These are phyloP conservation scores for Lasioglossum albipes DNA, from an alignment of 1,140 invertebrate genomes.

Conservation along the genomic window DNA sequence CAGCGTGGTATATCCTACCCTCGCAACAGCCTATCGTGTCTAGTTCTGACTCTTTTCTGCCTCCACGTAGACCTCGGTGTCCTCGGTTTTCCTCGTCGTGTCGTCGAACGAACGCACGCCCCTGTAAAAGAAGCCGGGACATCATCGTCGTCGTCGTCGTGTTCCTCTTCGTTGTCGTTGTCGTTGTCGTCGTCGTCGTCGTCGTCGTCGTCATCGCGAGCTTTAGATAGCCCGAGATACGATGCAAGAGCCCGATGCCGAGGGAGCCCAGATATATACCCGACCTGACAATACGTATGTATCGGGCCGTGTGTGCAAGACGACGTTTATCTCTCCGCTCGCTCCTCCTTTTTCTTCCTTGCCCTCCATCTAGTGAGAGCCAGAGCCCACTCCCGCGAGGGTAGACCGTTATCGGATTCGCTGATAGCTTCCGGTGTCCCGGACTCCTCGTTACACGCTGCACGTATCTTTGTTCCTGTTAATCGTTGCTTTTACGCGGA, in stretches of 20 bases:
- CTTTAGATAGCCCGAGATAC: conserved; percentile 19
- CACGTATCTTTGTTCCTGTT: not conserved
- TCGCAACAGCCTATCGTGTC: conserved; percentile 29
- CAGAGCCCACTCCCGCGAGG: not conserved
- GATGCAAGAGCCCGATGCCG: not conserved
- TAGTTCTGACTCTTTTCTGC: conserved; percentile 39
- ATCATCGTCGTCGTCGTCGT: not conserved
- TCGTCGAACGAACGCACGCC: conserved; percentile 12
- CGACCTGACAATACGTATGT: conserved; percentile 24
- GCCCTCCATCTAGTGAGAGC: not conserved
- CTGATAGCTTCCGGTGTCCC: not conserved
- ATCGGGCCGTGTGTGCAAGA: conserved; percentile 8
- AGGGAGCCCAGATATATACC: conserved; percentile 1
- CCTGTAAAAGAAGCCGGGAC: conserved; percentile 43
- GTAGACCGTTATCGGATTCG: not conserved
- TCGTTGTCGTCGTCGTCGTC: not conserved
- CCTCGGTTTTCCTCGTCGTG: conserved; percentile 6
- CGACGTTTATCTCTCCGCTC: conserved; percentile 19
- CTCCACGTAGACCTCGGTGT: not conserved
- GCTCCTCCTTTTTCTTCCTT: not conserved
- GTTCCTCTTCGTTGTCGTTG: not conserved
- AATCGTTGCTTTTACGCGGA: not conserved
- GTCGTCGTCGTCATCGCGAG: not conserved
- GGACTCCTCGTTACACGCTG: not conserved
- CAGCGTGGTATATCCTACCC: conserved; percentile 9